Percentiles rank a stretch among this genome's conserved stretches.
phyloP scores from a whole-genome alignment of 2,113 vertebrate species.

The Chamaea fasciata region DNA sequence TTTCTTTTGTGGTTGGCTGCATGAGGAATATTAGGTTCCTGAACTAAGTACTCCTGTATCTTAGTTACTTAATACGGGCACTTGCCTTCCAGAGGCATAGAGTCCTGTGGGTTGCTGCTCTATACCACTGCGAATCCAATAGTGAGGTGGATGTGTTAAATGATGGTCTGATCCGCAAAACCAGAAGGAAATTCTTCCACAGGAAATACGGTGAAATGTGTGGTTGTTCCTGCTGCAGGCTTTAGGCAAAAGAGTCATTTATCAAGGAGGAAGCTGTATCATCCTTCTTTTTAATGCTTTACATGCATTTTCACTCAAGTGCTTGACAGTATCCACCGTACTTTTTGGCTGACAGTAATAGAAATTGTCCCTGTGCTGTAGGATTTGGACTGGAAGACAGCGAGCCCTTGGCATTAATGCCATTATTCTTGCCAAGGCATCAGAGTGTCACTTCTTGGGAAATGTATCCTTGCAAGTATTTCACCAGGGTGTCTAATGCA shows the following conservation, averaged over 20 bases:
- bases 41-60: not conserved
- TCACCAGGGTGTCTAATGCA: not conserved
- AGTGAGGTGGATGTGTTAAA: not conserved
- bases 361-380: not conserved
- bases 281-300: constrained; percentile 24
- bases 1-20: not conserved
- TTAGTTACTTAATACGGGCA: not conserved
- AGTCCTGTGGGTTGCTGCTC: not conserved
- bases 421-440: not conserved
- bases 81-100: not conserved
- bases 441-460: not conserved
- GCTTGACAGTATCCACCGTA: not conserved
- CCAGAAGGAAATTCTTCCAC: not conserved
- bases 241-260: not conserved
- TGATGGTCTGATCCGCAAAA: not conserved
- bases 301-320: not conserved
- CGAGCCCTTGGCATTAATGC: not conserved
- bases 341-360: not conserved
- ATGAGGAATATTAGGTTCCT: not conserved
- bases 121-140: not conserved
- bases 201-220: not conserved
- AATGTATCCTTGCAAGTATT: not conserved
- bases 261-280: not conserved
- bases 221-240: not conserved
- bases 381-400: not conserved